phyloP scores from a whole-genome alignment of 2,113 vertebrate species.

The Vombatus ursinus region DNA sequence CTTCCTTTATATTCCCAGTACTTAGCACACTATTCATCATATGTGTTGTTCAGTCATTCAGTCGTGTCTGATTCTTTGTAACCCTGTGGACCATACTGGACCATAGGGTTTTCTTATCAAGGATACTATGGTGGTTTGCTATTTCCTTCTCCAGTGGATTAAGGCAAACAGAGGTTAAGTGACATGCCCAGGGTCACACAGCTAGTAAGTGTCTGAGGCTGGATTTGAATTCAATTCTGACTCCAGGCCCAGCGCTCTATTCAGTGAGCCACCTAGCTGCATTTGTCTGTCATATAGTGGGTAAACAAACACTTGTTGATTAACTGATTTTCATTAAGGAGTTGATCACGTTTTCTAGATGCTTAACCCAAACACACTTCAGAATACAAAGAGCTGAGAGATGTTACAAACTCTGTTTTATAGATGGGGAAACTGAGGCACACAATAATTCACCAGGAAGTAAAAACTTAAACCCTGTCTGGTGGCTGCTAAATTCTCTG shows the following conservation, averaged over 20 bases:
- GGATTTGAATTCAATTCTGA: neutral
- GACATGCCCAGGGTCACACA: neutral
- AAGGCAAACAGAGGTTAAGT: neutral
- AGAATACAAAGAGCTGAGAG: neutral
- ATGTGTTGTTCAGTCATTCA: neutral
- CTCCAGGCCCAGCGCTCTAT: neutral
- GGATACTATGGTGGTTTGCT: neutral
- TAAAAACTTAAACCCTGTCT: neutral
- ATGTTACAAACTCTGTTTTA: neutral
- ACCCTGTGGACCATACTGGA: neutral
- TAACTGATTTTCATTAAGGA: neutral
- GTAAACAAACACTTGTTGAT: neutral
- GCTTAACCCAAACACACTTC: neutral
- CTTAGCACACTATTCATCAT: neutral
- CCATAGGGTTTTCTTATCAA: neutral
- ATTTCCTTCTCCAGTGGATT: neutral
- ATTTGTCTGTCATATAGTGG: neutral
- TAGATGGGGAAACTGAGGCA: neutral
- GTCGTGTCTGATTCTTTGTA: neutral
- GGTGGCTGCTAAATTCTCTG: neutral
- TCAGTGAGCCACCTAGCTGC: neutral
- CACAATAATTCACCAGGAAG: neutral
- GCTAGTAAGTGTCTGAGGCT: neutral
- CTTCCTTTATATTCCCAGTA: neutral
- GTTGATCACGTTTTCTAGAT: neutral